A percentile compares a stretch with the other conserved stretches of the same genome.
Evolutionary conservation across 2,888 invertebrate species (phyloP).

Genomic region (Tipula unca): DNA sequence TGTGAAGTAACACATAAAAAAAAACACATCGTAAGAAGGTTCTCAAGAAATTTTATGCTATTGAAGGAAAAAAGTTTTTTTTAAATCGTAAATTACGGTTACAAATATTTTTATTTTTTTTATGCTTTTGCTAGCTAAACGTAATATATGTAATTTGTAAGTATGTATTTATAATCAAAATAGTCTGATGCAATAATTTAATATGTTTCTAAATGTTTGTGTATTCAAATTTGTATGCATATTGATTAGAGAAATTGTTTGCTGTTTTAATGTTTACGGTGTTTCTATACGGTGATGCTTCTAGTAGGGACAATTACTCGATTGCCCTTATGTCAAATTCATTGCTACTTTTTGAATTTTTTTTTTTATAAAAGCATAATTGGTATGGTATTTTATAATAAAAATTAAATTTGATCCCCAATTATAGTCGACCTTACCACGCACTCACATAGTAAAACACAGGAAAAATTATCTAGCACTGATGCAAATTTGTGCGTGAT

Average conservation of each 20-base stretch:
- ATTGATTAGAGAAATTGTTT: background rate
- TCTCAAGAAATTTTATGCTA: background rate
- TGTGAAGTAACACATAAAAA: background rate
- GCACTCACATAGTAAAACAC: no score
- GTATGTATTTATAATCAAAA: background rate
- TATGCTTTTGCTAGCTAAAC: constrained; percentile 8
- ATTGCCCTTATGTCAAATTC: no score
- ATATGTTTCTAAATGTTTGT: background rate
- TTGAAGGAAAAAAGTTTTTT: background rate
- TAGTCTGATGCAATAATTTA: background rate
- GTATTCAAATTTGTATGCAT: background rate
- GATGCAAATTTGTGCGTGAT: no score
- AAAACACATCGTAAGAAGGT: background rate
- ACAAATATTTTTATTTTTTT: background rate
- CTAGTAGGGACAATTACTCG: no score
- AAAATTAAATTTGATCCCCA: no score
- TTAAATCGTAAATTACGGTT: background rate
- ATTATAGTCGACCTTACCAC: no score
- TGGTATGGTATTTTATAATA: no score
- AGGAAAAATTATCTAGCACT: no score
- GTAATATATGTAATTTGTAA: background rate
- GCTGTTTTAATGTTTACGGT: background rate
- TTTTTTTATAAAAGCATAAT: no score
- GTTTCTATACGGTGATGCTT: no score
- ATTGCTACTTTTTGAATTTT: no score